These are phyloP conservation scores for Mercenaria mercenaria DNA, from an alignment of 1,140 invertebrate genomes.

Conservation along the genomic window DNA sequence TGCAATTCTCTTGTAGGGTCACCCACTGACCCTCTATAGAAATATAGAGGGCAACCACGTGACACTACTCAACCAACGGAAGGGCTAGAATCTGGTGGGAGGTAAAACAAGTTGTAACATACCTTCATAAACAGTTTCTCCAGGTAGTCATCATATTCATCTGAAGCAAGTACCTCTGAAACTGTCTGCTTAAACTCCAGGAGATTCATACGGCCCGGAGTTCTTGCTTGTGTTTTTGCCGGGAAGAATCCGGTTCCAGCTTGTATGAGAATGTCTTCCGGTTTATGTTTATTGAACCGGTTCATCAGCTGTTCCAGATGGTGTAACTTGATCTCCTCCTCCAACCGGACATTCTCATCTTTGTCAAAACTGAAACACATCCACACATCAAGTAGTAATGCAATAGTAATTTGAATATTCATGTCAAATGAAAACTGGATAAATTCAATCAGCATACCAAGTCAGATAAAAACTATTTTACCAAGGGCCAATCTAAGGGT, in stretches of 20 bases:
- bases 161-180: constrained; percentile 80
- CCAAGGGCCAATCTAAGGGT: too few species aligned
- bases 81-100: too few species aligned
- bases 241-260: constrained; percentile 77
- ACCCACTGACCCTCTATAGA: too few species aligned
- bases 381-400: too few species aligned
- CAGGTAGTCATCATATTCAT: constrained; percentile 84
- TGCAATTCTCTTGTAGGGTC: too few species aligned
- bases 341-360: constrained; percentile 79
- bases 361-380: constrained; percentile 81
- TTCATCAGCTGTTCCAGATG: constrained; percentile 84
- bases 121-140: constrained; percentile 85
- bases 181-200: constrained; percentile 84
- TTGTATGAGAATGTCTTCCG: constrained; percentile 78
- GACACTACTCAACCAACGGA: too few species aligned
- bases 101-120: too few species aligned
- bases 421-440: neutral
- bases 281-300: constrained; percentile 80
- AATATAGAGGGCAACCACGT: too few species aligned
- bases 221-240: constrained; percentile 75
- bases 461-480: neutral
- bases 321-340: constrained; percentile 84
- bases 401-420: neutral
- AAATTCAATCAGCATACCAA: neutral
- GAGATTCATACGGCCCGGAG: constrained; percentile 82